Evolutionary conservation across 2,888 invertebrate species (phyloP), one percentile per base, ranked within the genome.

Genomic region (Dicyrtomina minuta): DNA sequence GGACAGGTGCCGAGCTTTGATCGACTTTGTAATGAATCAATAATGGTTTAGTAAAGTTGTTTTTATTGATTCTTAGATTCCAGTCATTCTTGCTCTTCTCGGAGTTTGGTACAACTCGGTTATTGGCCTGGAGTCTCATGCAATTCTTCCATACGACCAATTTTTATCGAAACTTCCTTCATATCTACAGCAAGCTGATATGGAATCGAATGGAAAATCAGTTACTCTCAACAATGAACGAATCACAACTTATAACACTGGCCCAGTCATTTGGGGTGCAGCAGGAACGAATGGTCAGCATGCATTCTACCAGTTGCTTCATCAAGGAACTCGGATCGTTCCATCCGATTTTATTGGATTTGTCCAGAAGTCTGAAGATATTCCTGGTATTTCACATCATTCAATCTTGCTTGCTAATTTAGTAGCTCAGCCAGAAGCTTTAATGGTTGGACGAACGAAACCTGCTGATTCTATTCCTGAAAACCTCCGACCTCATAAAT

Each of bases 171-270:
- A 98, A 82, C 98, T 99, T 84, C 95, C 99, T 12, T 98, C 99
- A 17, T 99, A 99, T 83, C 98, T 99, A 85, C 99, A 99, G 83
- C 99, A 99, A 84, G 97, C 97, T 3, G 98, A 98, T 80, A 98
- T 99, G 99, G 99, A 99, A 83, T 96, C 96, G 76, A 99, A 99
- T 83, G 99, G 99, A 74, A 99, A 99, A 84, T 87, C 83, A 80
- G 85, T 86, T 1, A 85, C 75, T 4, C 62, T 76, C 51, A 49
- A 53, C 46, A 75, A 74, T 17, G 39, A 71, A 15, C 58, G 74
- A 13, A 71, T 78, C 20, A 68, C 68, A 27, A 51, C 56, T 0
- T 76, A 72, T 68, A 72, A 76, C 53, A 77, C 78, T 10, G 72
- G 73, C 4, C 72, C 74, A 4, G 61, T 75, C 10, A 66, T 74